Base-by-base conservation (phyloP, 2,797 vertebrate genomes). In the Anomalospiza imberbis region DNA sequence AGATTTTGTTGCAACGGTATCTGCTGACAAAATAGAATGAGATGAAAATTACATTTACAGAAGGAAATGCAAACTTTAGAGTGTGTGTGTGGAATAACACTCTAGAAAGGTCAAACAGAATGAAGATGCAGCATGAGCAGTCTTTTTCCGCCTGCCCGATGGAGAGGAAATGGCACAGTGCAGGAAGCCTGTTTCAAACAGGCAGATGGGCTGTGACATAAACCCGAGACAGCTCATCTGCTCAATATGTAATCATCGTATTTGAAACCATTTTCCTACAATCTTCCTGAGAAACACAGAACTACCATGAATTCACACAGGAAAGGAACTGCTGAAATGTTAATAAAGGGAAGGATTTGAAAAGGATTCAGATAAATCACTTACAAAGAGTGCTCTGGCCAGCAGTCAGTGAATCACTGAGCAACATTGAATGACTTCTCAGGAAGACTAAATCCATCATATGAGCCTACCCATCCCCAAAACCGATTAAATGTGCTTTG, bases 171-270 rank as follows among this genome's bases (percentile, higher is more conserved):
- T 17, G 51, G 54, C 83, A 65, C 1, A 4, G 63, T 51, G 51
- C 73, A 86, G 88, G 90, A 84, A 86, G 70, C 68, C 44, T 31
- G 6, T 65, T 90, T 78, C 26, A 66, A 86, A 53, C 32, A 82
- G 77, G 74, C 88, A 94, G 86, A 89, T 86, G 92, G 93, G 84
- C 78, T 91, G 45, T 79, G 65, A 66, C 32, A 34, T 14, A 40
- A 81, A 82, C 17, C 45, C 0, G 2, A 72, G 58, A 40, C 26
- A 57, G 21, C 21, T 58, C 82, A 72, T 94, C 54, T 84, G 74
- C 34, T 93, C 66, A 29, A n/a, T 29, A 29, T 21, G 77, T 58
- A 85, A 93, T 88, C 80, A 47, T 31, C 17, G 19, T 73, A 70
- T 29, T 89, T 89, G 48, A 84, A 89, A 66, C 25, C 53, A 54